phyloP scores from a whole-genome alignment of 2,888 invertebrate genomes.

The Diabrotica balteata region DNA sequence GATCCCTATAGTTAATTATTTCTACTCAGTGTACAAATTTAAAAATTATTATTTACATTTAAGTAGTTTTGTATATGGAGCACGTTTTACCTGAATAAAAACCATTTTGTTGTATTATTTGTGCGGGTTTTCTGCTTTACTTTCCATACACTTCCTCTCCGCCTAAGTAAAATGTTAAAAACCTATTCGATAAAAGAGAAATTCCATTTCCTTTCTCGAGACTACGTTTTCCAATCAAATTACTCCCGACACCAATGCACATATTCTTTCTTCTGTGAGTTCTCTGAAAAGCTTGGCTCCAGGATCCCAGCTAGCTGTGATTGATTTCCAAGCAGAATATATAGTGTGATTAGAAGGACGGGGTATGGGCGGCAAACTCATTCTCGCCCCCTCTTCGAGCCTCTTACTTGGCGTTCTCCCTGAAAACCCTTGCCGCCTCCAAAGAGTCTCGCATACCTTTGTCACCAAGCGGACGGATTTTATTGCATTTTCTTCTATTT shows the following conservation, averaged over 20 bases:
- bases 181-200: constrained; percentile 23
- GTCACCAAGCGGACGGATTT: constrained; percentile 58
- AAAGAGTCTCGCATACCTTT: constrained; percentile 36
- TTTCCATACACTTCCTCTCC: neutral
- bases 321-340: constrained; percentile 31
- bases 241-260: constrained; percentile 23
- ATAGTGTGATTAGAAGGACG: constrained; percentile 27
- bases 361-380: constrained; percentile 48
- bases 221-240: constrained; percentile 26
- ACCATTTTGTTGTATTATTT: too few species aligned
- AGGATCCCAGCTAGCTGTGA: constrained; percentile 29
- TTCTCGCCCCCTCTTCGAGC: constrained; percentile 52
- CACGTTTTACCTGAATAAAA: too few species aligned
- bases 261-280: constrained; percentile 28
- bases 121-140: too few species aligned
- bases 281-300: constrained; percentile 31
- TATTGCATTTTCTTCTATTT: constrained; percentile 61
- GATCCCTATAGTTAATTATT: too few species aligned
- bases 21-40: too few species aligned
- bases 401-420: constrained; percentile 18
- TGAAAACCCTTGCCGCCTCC: constrained; percentile 15
- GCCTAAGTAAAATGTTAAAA: constrained; percentile 25
- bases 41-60: too few species aligned
- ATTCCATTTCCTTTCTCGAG: constrained; percentile 28
- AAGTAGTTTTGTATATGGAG: too few species aligned